phyloP scores from a whole-genome alignment of 2,888 invertebrate genomes.

The Isotomurus palustris region DNA sequence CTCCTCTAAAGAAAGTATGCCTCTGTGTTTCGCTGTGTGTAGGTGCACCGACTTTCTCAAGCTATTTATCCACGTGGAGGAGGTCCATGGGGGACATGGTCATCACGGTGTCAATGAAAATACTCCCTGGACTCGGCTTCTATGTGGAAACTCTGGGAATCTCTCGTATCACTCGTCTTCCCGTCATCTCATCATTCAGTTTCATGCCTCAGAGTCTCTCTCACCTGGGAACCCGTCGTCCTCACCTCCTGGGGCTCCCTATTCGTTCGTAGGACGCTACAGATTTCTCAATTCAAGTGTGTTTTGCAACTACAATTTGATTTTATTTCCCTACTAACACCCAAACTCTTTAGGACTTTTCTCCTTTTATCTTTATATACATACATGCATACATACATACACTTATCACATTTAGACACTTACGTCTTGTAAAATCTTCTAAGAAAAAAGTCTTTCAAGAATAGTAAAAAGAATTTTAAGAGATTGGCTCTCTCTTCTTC shows the following conservation, averaged over 20 bases:
- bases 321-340: no score
- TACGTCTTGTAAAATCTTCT: not conserved
- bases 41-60: constrained; percentile 76
- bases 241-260: constrained; percentile 1
- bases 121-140: constrained; percentile 66
- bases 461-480: no score
- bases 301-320: no score
- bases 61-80: constrained; percentile 66
- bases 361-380: not conserved
- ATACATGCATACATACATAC: not conserved
- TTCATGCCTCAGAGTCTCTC: constrained; percentile 54
- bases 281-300: constrained; percentile 44
- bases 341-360: not conserved
- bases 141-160: constrained; percentile 68
- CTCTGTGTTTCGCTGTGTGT: constrained; percentile 42
- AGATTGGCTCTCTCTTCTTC: no score
- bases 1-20: not conserved
- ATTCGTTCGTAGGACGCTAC: constrained; percentile 26
- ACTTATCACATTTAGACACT: not conserved
- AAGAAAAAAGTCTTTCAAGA: no score
- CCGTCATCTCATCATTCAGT: constrained; percentile 67
- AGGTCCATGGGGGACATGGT: constrained; percentile 50
- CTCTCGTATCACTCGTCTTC: constrained; percentile 71
- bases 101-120: constrained; percentile 64
- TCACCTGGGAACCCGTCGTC: not conserved